A percentile compares a stretch with the other conserved stretches of the same genome.
phyloP scores from a whole-genome alignment of 2,113 vertebrate species.

The Cyprinodon brontotheroides region DNA sequence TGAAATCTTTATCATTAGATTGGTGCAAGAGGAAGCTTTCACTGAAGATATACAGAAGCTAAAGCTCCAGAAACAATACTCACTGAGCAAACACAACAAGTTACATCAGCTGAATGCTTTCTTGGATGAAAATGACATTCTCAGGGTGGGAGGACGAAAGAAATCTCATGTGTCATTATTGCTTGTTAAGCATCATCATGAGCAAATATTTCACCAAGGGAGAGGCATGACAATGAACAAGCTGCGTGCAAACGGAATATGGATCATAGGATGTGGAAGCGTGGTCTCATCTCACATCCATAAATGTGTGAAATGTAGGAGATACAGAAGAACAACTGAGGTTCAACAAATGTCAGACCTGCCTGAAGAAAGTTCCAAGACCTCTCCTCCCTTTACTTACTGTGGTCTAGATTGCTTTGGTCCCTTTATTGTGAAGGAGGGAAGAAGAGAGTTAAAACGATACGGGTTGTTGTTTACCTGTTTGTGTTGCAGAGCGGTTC shows the following conservation, averaged over 20 bases:
- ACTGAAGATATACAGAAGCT: neutral
- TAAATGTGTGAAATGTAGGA: neutral
- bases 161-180: slow-evolving; percentile 4
- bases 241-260: neutral
- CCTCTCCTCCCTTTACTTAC: too few species aligned
- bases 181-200: neutral
- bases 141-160: slow-evolving; percentile 15
- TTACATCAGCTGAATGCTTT: neutral
- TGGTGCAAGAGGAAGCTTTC: neutral
- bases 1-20: slow-evolving; percentile 2
- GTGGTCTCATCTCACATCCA: neutral
- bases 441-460: too few species aligned
- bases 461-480: too few species aligned
- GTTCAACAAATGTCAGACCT: too few species aligned
- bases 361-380: too few species aligned
- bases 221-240: slow-evolving; percentile 1
- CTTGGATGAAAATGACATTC: neutral
- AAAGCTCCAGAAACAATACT: neutral
- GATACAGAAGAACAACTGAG: neutral
- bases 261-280: neutral
- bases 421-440: too few species aligned
- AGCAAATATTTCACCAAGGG: neutral
- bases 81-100: neutral
- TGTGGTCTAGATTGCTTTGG: too few species aligned
- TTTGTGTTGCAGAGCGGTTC: too few species aligned